Evolutionary conservation across 2,888 invertebrate species (phyloP), one percentile per base, ranked within the genome.

Genomic region (Rotaria socialis): DNA sequence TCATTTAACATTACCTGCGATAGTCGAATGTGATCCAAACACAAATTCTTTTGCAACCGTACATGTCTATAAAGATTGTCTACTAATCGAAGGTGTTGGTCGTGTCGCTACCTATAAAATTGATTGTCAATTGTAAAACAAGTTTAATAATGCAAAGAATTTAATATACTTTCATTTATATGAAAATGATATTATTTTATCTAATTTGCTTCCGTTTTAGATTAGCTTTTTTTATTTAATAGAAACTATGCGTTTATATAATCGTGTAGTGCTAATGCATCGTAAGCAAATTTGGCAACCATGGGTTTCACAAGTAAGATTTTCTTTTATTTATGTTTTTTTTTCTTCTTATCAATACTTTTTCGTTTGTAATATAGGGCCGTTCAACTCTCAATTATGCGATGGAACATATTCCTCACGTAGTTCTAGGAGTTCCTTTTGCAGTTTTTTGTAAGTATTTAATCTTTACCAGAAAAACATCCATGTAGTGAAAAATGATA

Each of bases 1-100:
- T 85, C 91, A 91, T 86, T 85, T 91, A 47, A 90, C 90, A 6
- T 88, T 91, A 55, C 89, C 89, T 19, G 91, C 90, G 24, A 89
- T 91, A 7, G 88, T 91, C n/a, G 91, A 91, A 87, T 89, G 90
- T 14, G 88, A 89, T 14, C 89, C 89, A 6, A 89, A 88, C 35
- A 88, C 88, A 5, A 84, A 88, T 88, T 87, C 89, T 87, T 90
- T 89, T 88, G 90, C 90, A 22, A 90, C 90, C 7, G 89, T 89
- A 41, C 88, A 89, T 84, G 86, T 90, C 47, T 89, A 89, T 88
- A 86, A 88, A 35, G 88, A 89, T 55, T 85, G 86, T 52, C 67
- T 91, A 41, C 87, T 88, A n/a, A 88, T 91, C 24, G 85, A 88
- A 75, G 91, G 90, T 43, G 86, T 86, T 19, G 86, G 86, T 19